Percentiles rank a stretch among this genome's conserved stretches.
Evolutionary conservation across 1,140 invertebrate genomes (phyloP).

Genomic region (Elymnias hypermnestra): DNA sequence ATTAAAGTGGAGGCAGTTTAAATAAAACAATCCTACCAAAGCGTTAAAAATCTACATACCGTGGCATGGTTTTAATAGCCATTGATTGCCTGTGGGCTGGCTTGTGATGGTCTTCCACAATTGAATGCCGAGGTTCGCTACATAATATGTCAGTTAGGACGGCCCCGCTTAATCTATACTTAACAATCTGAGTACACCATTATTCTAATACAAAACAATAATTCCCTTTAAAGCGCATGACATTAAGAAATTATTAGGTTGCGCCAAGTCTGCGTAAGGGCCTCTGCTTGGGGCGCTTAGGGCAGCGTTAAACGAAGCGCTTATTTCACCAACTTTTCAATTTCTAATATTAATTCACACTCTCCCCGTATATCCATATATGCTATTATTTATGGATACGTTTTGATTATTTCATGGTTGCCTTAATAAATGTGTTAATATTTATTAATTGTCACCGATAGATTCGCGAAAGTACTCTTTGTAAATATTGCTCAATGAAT

Average conservation of each 20-base stretch:
- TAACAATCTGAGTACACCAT: slow-evolving; percentile 55
- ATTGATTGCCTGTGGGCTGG: slow-evolving; percentile 11
- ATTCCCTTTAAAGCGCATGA: slow-evolving; percentile 68
- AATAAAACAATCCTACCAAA: too few relatives aligned
- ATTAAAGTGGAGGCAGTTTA: too few relatives aligned
- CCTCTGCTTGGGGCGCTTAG: slow-evolving; percentile 44
- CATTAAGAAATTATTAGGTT: slow-evolving; percentile 73
- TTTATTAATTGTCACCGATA: too few relatives aligned
- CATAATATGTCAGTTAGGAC: slow-evolving; percentile 25
- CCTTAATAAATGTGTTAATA: too few relatives aligned
- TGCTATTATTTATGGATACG: too few relatives aligned
- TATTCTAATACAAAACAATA: slow-evolving; percentile 71
- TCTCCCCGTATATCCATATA: too few relatives aligned
- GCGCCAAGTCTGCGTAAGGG: slow-evolving; percentile 61
- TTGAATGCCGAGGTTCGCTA: slow-evolving; percentile 21
- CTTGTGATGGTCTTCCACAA: slow-evolving; percentile 20
- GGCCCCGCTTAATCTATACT: slow-evolving; percentile 47
- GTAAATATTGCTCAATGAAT: too few relatives aligned
- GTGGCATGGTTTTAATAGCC: slow-evolving; percentile 1
- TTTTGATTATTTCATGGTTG: too few relatives aligned
- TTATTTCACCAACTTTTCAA: too few relatives aligned
- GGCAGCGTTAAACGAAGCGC: slow-evolving; percentile 18
- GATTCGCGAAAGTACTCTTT: too few relatives aligned
- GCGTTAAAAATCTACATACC: too few relatives aligned
- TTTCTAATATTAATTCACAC: too few relatives aligned